phyloP scores from a whole-genome alignment of 1,140 invertebrate species.

The Acromyrmex charruanus region DNA sequence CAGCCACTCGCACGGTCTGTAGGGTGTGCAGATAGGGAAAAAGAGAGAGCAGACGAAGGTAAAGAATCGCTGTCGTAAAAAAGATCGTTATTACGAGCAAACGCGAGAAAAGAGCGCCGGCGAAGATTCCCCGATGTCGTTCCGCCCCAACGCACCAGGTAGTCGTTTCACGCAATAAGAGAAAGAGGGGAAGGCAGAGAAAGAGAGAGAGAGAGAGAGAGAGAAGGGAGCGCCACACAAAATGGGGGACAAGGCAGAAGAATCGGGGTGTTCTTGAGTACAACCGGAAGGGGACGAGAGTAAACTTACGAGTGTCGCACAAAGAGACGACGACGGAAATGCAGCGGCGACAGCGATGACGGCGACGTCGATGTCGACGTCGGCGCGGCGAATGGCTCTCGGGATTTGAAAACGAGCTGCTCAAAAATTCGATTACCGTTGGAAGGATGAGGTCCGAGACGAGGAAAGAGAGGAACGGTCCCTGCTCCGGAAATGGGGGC shows the following conservation, averaged over 20 bases:
- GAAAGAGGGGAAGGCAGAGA: not conserved
- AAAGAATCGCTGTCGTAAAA: constrained; percentile 59
- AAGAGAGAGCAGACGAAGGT: constrained; percentile 3
- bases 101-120: constrained; percentile 57
- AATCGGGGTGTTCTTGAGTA: constrained; percentile 16
- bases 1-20: constrained; percentile 43
- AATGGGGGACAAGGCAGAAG: not conserved
- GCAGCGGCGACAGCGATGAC: constrained; percentile 40
- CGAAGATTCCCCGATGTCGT: constrained; percentile 49
- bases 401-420: constrained; percentile 80
- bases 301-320: constrained; percentile 63
- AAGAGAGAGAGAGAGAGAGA: no score
- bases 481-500: constrained; percentile 82
- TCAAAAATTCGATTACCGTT: constrained; percentile 82
- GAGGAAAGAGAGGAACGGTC: constrained; percentile 36
- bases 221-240: not conserved
- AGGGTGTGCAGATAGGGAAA: not conserved
- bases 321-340: constrained; percentile 60
- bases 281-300: constrained; percentile 42
- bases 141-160: constrained; percentile 59
- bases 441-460: not conserved
- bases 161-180: constrained; percentile 48
- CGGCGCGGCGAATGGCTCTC: constrained; percentile 61
- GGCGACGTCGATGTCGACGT: constrained; percentile 12
- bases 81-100: constrained; percentile 62